Evolutionary conservation across 2,113 vertebrate genomes (phyloP).

Genomic region (Nycticebus coucang): DNA sequence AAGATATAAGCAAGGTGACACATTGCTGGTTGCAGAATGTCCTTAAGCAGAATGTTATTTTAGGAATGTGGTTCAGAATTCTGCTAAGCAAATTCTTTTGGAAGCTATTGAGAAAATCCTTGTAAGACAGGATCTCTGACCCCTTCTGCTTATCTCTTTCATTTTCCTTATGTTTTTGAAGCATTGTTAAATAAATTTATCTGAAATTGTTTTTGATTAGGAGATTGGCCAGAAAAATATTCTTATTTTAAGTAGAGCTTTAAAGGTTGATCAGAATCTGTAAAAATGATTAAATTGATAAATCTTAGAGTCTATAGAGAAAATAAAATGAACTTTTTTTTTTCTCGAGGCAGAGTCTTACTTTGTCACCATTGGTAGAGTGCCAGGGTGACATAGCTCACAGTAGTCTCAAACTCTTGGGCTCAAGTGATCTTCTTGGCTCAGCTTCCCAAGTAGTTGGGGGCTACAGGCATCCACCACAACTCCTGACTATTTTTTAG

Average conservation of each 20-base stretch:
- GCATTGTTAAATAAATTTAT: not conserved
- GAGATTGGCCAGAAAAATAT: not conserved
- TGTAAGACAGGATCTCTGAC: not conserved
- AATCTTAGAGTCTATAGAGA: not conserved
- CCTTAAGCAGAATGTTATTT: not conserved
- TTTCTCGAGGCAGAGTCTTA: no score
- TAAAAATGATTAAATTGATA: slow-evolving; percentile 11
- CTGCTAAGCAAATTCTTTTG: not conserved
- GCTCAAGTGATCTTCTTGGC: no score
- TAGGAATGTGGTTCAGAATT: not conserved
- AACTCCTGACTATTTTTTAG: no score
- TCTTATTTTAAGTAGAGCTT: slow-evolving; percentile 7
- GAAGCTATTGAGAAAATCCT: slow-evolving; percentile 13
- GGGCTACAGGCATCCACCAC: no score
- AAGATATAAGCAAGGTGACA: not conserved
- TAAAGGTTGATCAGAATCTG: not conserved
- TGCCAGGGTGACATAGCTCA: no score
- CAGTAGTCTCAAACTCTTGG: no score
- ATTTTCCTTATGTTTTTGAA: slow-evolving; percentile 9
- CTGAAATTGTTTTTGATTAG: slow-evolving; percentile 11
- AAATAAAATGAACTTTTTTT: slow-evolving; percentile 7
- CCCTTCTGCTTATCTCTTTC: not conserved
- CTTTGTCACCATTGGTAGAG: no score
- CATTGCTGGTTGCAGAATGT: not conserved
- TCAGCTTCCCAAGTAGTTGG: no score